phyloP scores from a whole-genome alignment of 2,888 invertebrate species.

The Apamea sordens region DNA sequence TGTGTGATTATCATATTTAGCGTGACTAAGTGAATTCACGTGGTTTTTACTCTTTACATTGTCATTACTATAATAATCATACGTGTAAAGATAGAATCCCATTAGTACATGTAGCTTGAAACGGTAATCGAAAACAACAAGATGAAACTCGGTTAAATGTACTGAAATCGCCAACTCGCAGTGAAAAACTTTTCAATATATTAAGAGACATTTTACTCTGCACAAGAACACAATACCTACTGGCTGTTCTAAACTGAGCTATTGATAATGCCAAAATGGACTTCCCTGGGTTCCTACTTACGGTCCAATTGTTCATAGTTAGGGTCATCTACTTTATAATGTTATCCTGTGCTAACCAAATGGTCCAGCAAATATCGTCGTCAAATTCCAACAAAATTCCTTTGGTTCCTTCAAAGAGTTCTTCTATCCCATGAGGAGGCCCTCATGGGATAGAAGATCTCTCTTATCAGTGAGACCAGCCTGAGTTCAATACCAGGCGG shows the following conservation, averaged over 20 bases:
- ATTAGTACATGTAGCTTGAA: background rate
- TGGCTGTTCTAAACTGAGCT: background rate
- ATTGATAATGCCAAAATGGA: background rate
- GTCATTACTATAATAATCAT: background rate
- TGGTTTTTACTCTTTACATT: background rate
- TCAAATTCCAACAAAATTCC: background rate
- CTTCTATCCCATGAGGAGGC: background rate
- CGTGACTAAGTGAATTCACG: background rate
- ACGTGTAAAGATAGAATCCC: background rate
- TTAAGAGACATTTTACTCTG: background rate
- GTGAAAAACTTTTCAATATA: background rate
- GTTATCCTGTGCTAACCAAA: background rate
- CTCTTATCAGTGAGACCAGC: too few relatives aligned
- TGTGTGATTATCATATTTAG: constrained; percentile 2
- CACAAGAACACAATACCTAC: background rate
- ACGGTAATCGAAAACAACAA: background rate
- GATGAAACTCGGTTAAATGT: background rate
- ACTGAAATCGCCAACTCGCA: background rate
- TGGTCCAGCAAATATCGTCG: background rate
- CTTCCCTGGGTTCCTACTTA: background rate
- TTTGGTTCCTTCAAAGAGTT: background rate
- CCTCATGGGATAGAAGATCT: too few relatives aligned
- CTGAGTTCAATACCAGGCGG: too few relatives aligned
- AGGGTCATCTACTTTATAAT: background rate
- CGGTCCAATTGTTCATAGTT: background rate